phyloP scores from a whole-genome alignment of 2,113 vertebrate genomes.

The Cinclus cinclus region DNA sequence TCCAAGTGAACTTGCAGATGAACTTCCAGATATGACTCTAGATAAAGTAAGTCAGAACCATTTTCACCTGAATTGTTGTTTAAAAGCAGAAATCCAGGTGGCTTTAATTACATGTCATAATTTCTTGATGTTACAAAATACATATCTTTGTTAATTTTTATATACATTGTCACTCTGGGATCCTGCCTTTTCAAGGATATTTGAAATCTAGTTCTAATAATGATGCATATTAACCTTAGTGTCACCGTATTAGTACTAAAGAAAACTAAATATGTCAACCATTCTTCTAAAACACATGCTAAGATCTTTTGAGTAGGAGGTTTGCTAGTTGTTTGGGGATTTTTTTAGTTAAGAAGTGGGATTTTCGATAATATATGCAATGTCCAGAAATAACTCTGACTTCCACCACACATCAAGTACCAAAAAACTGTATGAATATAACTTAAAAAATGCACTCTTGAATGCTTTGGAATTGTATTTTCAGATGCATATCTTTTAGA shows the following conservation, averaged over 20 bases:
- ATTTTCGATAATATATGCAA: accelerated
- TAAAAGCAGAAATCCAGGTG: neutral
- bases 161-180: neutral
- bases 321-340: accelerated
- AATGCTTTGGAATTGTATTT: neutral
- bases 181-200: neutral
- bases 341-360: neutral
- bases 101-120: neutral
- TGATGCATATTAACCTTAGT: neutral
- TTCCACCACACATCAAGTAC: neutral
- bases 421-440: neutral
- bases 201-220: neutral
- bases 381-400: neutral
- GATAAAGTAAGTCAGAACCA: conserved; percentile 84
- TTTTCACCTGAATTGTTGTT: neutral
- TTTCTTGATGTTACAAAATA: neutral
- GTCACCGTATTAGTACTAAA: neutral
- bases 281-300: neutral
- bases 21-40: conserved; percentile 96
- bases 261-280: neutral
- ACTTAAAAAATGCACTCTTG: neutral
- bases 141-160: accelerated
- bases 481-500: neutral
- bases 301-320: neutral
- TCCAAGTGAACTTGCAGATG: conserved; percentile 94